Conservation (phyloP, 30 jellyfish, hydroid and myxozoan species). For the Pseudorhiza aurosa region DNA sequence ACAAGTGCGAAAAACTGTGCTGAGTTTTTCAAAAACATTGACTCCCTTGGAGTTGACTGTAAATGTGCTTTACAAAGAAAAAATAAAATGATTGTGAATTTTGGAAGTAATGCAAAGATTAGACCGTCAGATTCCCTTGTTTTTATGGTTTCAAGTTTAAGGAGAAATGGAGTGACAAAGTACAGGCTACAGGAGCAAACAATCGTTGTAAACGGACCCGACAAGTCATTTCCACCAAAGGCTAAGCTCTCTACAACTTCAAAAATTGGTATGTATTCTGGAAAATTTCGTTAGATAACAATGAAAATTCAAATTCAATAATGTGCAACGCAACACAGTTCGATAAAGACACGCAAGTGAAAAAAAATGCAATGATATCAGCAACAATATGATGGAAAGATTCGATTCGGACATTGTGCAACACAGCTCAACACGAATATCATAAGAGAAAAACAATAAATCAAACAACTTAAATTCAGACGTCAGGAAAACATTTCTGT, state of each 20-base stretch:
- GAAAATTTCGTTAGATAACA: background rate
- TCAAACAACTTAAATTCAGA: too few species aligned
- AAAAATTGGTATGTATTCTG: conserved; percentile 28
- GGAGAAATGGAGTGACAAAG: conserved; percentile 32
- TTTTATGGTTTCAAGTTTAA: background rate
- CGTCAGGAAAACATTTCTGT: too few species aligned
- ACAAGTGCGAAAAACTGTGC: conserved; percentile 6
- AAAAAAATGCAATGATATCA: too few species aligned
- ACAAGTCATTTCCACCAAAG: conserved; percentile 5
- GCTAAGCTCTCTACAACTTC: conserved; percentile 7
- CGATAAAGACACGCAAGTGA: too few species aligned
- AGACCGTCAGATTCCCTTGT: conserved; percentile 6
- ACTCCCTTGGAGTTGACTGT: conserved; percentile 13
- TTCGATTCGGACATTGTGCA: too few species aligned
- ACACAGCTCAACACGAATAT: too few species aligned
- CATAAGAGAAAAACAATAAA: too few species aligned
- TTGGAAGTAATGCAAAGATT: conserved; percentile 24
- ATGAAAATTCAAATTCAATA: background rate
- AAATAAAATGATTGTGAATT: background rate
- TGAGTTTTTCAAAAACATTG: background rate
- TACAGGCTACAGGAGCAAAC: conserved; percentile 11
- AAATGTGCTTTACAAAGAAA: conserved; percentile 16
- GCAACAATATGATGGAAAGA: too few species aligned
- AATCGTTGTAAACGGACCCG: conserved; percentile 5
- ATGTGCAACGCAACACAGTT: too few species aligned